Evolutionary conservation across 2,888 invertebrate genomes (phyloP).

Genomic region (Agrochola lota): DNA sequence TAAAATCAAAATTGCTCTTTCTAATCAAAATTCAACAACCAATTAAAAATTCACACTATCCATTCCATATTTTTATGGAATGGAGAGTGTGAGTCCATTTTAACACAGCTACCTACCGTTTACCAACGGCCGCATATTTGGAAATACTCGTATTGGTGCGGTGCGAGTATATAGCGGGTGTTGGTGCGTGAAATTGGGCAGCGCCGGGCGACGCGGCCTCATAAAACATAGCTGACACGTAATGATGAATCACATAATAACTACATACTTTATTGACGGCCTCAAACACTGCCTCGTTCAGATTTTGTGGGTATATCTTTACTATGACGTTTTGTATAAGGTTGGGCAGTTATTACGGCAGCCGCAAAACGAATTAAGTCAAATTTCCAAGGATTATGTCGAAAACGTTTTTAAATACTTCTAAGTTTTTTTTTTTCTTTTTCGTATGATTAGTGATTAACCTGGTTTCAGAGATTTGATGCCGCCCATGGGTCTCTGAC

Average conservation of each 20-base stretch:
- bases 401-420: too few species aligned
- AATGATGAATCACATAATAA: constrained; percentile 73
- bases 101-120: constrained; percentile 42
- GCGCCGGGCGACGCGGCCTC: constrained; percentile 67
- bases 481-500: too few species aligned
- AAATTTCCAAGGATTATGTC: too few species aligned
- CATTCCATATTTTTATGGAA: neutral
- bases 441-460: too few species aligned
- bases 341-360: too few species aligned
- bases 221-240: constrained; percentile 75
- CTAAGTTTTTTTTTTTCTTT: too few species aligned
- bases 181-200: constrained; percentile 74
- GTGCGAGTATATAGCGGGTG: constrained; percentile 59
- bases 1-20: neutral
- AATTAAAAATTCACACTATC: constrained; percentile 35
- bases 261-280: constrained; percentile 39
- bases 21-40: neutral
- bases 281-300: constrained; percentile 2
- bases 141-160: constrained; percentile 24
- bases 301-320: constrained; percentile 10
- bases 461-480: too few species aligned
- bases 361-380: too few species aligned
- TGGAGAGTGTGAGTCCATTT: constrained; percentile 10
- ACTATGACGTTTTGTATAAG: neutral
- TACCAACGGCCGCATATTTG: constrained; percentile 57